Evolutionary conservation across 2,113 vertebrate species (phyloP), one percentile per base, ranked within the genome.

Genomic region (Oophaga pumilio): DNA sequence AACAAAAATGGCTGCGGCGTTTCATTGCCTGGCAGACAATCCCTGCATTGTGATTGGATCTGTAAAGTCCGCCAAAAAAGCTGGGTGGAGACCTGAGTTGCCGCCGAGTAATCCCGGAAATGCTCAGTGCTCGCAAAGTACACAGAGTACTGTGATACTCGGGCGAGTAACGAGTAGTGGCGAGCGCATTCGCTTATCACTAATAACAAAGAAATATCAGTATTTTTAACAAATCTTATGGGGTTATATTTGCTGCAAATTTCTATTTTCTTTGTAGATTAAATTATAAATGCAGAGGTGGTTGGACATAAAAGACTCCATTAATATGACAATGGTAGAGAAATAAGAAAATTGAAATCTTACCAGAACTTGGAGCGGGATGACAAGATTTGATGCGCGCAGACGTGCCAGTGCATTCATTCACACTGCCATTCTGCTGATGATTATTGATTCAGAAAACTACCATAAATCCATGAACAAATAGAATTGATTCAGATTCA

Each of bases 401-500:
- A 43, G 71, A 74, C 43, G 71, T 74, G 71, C 71, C 9, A 9
- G 1, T 11, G 43, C 71, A 74, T 74, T 74, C 20, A 74, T 74
- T 74, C 71, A 22, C 50, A 20, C 71, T 22, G 43, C 43, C 10
- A 20, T 74, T 74, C 71, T 20, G 43, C 43, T 74, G 71, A 74
- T 74, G 71, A 74, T 74, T 49, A 74, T 74, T 74, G 71, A 74
- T 74, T 74, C 10, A 20, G 11, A 74, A 74, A 49, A 20, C 33
- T 74, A 17, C 17, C 33, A 22, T 18, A 49, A 74, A 74, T 74
- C 43, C 10, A 1, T 11, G 43, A 74, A 50, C 71, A 74, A 50
- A 74, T 50, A 74, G 17, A 74, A 50, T 74, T 74, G 17, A 50
- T 74, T 74, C 71, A 74, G 71, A 74, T 74, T 43, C 71, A 20